Evolutionary conservation across 2,888 invertebrate genomes (phyloP), one percentile per base, ranked within the genome.

Genomic region (Linnaemya vulpina): DNA sequence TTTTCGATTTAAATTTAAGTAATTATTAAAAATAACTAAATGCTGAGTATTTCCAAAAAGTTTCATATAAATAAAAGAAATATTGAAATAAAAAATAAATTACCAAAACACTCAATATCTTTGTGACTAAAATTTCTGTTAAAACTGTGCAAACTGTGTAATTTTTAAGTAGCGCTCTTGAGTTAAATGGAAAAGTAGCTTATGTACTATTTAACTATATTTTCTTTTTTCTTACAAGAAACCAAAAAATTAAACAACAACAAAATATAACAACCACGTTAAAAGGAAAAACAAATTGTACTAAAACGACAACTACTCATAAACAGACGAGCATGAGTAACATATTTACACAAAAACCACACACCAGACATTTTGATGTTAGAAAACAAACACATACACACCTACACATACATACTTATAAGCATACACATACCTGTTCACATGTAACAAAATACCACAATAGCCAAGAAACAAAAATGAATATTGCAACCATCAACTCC

Each of bases 311-410:
- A 20, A 20, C 10, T 35, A 55, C 40, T 15, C 1, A 55, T 43
- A 49, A 13, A 17, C 20, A 53, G 9, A 46, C 10, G 46, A n/a
- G 8, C 13, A 30, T 15, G 40, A 4, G 10, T 2, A 22, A 74
- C 10, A 43, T 40, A 67, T 79, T 79, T 17, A 15, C 1, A 63
- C 49, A 49, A 75, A 84, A 77, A n/a, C 80, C 84, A 67, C 84
- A 84, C 40, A 30, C 80, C 80, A 80, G 76, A 84, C 84, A 76
- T 76, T 55, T 70, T 76, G 46, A 62, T 51, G 35, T 43, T 76
- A 46, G 17, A 30, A 17, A 77, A 55, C 40, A 70, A 60, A 40
- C n/a, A 51, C 60, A 40, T 15, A 22, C 15, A 53, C 38, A 70
- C 30, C 5, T 30, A 30, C 2, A 30, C 30, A 3, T 5, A 30